A percentile compares a stretch with the other conserved stretches of the same genome.
phyloP scores from a whole-genome alignment of 2,797 vertebrate genomes.

The Enteromius unitaeniatus region DNA sequence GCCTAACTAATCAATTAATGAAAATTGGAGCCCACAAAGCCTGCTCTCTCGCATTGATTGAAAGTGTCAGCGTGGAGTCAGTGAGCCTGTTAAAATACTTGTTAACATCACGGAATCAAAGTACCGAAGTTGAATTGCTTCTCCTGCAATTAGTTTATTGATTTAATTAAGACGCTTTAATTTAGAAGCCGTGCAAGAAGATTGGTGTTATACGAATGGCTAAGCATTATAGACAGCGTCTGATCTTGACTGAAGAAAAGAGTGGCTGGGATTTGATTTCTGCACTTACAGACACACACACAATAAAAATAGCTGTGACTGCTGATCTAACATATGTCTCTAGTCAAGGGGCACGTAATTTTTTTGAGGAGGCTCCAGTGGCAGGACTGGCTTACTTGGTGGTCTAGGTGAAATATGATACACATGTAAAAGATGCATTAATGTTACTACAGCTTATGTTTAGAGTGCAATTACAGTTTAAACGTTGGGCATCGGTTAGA shows the following conservation, averaged over 20 bases:
- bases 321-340: not conserved
- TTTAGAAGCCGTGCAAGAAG: constrained; percentile 83
- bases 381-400: constrained; percentile 10
- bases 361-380: not conserved
- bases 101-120: constrained; percentile 79
- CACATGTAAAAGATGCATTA: not conserved
- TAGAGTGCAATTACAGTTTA: not conserved
- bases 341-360: not conserved
- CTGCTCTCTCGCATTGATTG: constrained; percentile 78
- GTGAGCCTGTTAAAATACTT: constrained; percentile 76
- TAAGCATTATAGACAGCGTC: constrained; percentile 74
- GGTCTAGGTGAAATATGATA: constrained; percentile 15
- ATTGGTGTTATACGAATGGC: constrained; percentile 80
- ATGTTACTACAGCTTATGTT: constrained; percentile 18
- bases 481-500: not conserved
- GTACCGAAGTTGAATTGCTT: constrained; percentile 86
- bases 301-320: constrained; percentile 64
- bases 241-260: constrained; percentile 74
- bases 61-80: constrained; percentile 78
- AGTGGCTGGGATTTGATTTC: constrained; percentile 74
- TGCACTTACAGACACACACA: constrained; percentile 78
- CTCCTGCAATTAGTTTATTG: constrained; percentile 91
- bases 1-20: constrained; percentile 87
- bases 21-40: constrained; percentile 84
- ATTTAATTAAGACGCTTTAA: constrained; percentile 92